Conservation (phyloP, 1,140 invertebrate species). For the Homarus americanus region DNA sequence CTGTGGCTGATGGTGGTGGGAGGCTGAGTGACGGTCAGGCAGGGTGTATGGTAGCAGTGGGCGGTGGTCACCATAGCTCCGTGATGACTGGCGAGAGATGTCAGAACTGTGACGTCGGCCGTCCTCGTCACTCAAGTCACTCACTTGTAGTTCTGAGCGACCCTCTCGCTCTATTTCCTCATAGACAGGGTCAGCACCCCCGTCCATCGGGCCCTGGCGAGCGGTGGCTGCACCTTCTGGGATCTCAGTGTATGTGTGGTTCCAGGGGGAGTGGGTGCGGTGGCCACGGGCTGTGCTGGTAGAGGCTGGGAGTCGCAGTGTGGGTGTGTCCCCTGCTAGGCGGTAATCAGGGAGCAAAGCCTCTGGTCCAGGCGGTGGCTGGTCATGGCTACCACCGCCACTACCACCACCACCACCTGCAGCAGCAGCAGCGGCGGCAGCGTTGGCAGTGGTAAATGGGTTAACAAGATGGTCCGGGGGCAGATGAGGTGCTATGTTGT, state of each 20-base stretch:
- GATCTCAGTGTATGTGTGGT: slow-evolving; percentile 84
- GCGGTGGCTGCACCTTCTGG: slow-evolving; percentile 78
- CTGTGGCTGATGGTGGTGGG: slow-evolving; percentile 73
- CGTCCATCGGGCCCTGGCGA: slow-evolving; percentile 78
- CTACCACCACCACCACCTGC: slow-evolving; percentile 72
- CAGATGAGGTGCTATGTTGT: slow-evolving; percentile 70
- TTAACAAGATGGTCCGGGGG: slow-evolving; percentile 77
- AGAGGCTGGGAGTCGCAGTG: slow-evolving; percentile 63
- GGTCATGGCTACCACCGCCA: slow-evolving; percentile 74
- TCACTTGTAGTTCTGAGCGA: slow-evolving; percentile 76
- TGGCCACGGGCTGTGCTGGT: slow-evolving; percentile 76
- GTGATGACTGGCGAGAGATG: slow-evolving; percentile 86
- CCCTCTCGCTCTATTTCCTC: slow-evolving; percentile 86
- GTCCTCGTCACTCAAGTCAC: slow-evolving; percentile 85
- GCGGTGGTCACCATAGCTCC: slow-evolving; percentile 88
- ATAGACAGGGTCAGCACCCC: slow-evolving; percentile 88
- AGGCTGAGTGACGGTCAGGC: slow-evolving; percentile 59
- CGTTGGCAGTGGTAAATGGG: slow-evolving; percentile 76
- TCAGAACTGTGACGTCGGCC: slow-evolving; percentile 86
- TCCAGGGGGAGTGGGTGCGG: slow-evolving; percentile 81
- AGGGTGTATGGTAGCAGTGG: slow-evolving; percentile 84
- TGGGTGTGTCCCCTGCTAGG: slow-evolving; percentile 60
- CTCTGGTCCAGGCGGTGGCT: slow-evolving; percentile 62
- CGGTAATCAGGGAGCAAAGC: slow-evolving; percentile 73
- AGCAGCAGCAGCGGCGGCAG: slow-evolving; percentile 67